These are phyloP conservation scores for Zhuqinia jingwanae DNA, from an alignment of 2,888 invertebrate species.

Conservation along the genomic window DNA sequence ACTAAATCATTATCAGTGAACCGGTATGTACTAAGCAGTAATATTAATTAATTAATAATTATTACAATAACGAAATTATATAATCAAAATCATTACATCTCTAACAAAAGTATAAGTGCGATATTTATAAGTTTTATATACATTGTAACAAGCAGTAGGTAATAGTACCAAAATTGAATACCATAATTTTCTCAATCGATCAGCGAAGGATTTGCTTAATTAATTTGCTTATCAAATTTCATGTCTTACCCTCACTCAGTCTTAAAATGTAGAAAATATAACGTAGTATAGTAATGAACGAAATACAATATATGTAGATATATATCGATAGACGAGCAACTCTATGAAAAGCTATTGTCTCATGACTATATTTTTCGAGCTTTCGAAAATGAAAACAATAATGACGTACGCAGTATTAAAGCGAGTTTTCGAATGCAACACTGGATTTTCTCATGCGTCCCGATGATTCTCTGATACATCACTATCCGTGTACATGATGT, in stretches of 20 bases:
- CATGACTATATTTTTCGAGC: constrained; percentile 63
- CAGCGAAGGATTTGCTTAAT: constrained; percentile 45
- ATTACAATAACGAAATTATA: constrained; percentile 11
- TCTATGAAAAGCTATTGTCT: constrained; percentile 65
- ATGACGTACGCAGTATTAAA: constrained; percentile 56
- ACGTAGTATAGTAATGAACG: constrained; percentile 57
- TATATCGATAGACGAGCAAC: constrained; percentile 56
- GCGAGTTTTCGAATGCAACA: constrained; percentile 50
- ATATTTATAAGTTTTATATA: constrained; percentile 4
- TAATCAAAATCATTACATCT: not conserved
- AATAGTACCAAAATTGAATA: constrained; percentile 63
- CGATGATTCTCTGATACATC: constrained; percentile 55
- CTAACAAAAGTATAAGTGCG: constrained; percentile 18
- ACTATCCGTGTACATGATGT: constrained; percentile 64
- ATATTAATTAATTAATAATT: constrained; percentile 15
- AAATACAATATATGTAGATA: constrained; percentile 30
- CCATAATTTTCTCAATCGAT: constrained; percentile 48
- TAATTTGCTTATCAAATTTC: constrained; percentile 51
- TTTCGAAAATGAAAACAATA: constrained; percentile 61
- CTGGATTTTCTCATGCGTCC: constrained; percentile 45
- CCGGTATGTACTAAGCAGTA: constrained; percentile 60
- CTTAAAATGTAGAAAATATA: constrained; percentile 68
- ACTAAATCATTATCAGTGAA: constrained; percentile 44
- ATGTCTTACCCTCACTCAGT: constrained; percentile 72
- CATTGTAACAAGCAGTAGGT: constrained; percentile 38